Conservation (phyloP, 2,797 vertebrate genomes). For the Okamejei kenojei region DNA sequence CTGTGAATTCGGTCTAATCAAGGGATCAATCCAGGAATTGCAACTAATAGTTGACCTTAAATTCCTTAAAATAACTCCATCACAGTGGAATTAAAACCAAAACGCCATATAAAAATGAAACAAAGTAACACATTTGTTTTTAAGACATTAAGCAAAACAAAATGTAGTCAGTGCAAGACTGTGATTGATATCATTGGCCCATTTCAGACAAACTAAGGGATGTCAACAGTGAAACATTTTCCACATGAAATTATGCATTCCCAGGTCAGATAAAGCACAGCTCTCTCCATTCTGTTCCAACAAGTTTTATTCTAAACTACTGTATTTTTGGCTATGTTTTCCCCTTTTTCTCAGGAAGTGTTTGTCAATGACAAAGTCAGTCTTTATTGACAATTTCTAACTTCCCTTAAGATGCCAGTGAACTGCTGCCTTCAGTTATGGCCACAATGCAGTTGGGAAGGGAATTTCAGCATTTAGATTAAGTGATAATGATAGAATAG, state of each 20-base stretch:
- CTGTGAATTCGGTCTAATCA: not conserved
- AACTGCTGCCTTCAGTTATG: no score
- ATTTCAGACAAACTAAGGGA: not conserved
- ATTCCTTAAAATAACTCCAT: not conserved
- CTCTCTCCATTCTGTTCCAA: not conserved
- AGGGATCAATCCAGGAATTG: not conserved
- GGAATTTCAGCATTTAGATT: no score
- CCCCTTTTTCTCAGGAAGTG: no score
- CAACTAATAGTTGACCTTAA: not conserved
- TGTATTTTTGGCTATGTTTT: no score
- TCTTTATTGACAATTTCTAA: no score
- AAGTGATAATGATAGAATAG: no score
- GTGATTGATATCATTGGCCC: not conserved
- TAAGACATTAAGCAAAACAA: not conserved
- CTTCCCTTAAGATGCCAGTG: no score
- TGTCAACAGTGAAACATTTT: not conserved
- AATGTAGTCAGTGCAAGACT: not conserved
- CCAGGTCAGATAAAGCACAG: conserved; percentile 7
- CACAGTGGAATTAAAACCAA: not conserved
- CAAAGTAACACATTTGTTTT: no score
- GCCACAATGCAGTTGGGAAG: no score
- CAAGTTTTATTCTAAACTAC: not conserved
- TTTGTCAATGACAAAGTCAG: no score
- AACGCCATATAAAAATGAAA: not conserved
- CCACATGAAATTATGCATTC: not conserved